phyloP scores from a whole-genome alignment of 92 coral and sea anemone species.

The Phenganax marumi region DNA sequence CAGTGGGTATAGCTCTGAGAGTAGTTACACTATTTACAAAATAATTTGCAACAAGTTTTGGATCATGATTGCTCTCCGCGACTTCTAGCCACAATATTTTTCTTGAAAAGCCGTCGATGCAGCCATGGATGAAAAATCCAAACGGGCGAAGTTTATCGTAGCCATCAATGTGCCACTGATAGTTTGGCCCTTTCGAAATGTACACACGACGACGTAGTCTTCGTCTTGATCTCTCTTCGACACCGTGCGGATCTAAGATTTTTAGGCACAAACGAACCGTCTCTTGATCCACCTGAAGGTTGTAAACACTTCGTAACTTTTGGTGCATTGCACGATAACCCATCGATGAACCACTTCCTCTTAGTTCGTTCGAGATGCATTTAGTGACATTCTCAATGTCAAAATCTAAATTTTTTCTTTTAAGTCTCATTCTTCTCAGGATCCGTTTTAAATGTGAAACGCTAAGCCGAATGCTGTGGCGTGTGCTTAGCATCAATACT shows the following conservation, averaged over 20 bases:
- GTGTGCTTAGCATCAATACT: too few relatives aligned
- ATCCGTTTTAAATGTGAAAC: too few relatives aligned
- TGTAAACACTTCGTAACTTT: constrained; percentile 13
- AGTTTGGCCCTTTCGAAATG: background rate
- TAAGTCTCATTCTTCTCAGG: too few relatives aligned
- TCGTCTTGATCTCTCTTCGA: constrained; percentile 7
- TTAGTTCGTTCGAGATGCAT: constrained; percentile 14
- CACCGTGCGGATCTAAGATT: background rate
- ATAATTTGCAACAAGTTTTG: constrained; percentile 36
- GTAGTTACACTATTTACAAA: background rate
- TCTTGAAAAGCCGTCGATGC: constrained; percentile 19
- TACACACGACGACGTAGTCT: constrained; percentile 4
- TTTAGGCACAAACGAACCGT: constrained; percentile 22
- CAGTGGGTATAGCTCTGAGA: constrained; percentile 14
- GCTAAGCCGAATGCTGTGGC: too few relatives aligned
- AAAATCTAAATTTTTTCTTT: constrained; percentile 7
- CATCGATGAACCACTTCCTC: constrained; percentile 15
- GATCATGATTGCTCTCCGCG: constrained; percentile 39
- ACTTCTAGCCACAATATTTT: constrained; percentile 15
- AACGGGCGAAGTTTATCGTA: constrained; percentile 14
- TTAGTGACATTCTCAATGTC: background rate
- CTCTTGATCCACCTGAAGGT: constrained; percentile 18
- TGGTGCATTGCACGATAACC: constrained; percentile 23
- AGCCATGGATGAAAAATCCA: constrained; percentile 23
- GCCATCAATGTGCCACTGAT: constrained; percentile 20